Evolutionary conservation across 2,113 vertebrate species (phyloP).

Genomic region (Macquaria ambigua): DNA sequence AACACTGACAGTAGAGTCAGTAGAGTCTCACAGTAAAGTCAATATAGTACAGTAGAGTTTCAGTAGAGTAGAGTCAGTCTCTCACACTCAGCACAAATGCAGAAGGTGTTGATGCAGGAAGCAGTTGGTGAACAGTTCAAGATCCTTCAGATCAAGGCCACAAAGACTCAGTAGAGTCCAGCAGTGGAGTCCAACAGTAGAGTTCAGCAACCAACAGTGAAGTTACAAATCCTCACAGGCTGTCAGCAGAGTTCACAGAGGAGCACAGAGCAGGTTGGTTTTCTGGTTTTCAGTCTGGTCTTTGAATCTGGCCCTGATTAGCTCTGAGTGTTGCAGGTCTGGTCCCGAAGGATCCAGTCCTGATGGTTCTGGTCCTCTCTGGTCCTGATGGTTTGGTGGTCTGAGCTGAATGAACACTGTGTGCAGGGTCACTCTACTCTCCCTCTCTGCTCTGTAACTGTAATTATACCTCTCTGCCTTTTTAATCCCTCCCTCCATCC

Average conservation of each 20-base stretch:
- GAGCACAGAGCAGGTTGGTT: neutral
- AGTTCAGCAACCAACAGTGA: neutral
- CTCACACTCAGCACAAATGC: too few relatives aligned
- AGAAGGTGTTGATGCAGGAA: neutral
- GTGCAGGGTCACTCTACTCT: constrained; percentile 83
- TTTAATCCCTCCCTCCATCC: constrained; percentile 83
- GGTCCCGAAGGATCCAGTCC: neutral
- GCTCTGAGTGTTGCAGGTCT: neutral
- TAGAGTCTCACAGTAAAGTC: neutral
- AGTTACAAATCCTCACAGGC: neutral
- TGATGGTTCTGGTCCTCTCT: neutral
- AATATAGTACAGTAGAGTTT: neutral
- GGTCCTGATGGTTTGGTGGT: constrained; percentile 15
- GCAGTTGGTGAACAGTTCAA: neutral
- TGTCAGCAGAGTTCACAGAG: neutral
- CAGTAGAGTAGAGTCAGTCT: neutral
- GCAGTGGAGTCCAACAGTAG: neutral
- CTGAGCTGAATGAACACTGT: constrained; percentile 75
- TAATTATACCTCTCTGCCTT: constrained; percentile 84
- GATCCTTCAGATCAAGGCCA: neutral
- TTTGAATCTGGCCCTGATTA: neutral
- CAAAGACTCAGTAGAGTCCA: neutral
- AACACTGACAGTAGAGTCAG: neutral
- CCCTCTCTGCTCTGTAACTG: constrained; percentile 75
- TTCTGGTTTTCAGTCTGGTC: neutral